These are phyloP conservation scores for Halcyon chelicuti DNA, from an alignment of 2,797 vertebrate genomes.

Conservation along the genomic window DNA sequence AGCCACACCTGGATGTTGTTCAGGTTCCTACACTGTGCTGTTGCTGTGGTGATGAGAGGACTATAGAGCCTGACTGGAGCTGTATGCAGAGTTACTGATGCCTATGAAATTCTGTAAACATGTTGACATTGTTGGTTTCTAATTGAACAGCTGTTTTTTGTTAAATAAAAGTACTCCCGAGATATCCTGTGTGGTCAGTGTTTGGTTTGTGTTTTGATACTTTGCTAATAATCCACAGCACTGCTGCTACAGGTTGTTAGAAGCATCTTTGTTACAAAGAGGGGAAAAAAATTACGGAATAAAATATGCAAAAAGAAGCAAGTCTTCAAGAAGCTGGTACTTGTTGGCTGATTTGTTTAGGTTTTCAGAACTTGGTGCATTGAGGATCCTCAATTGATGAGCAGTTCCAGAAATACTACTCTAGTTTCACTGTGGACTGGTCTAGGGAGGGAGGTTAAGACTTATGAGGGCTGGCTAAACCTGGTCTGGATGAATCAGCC, in stretches of 20 bases:
- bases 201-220: neutral
- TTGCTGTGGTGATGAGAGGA: conserved; percentile 3
- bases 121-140: conserved; percentile 53
- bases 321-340: neutral
- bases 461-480: neutral
- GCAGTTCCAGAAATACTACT: neutral
- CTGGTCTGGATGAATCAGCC: neutral
- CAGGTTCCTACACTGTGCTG: neutral
- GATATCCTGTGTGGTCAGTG: neutral
- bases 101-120: conserved; percentile 52
- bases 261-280: neutral
- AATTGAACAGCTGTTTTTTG: conserved; percentile 75
- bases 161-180: conserved; percentile 76
- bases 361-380: neutral
- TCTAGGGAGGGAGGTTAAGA: neutral
- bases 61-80: neutral
- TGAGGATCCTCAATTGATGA: neutral
- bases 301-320: neutral
- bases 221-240: neutral
- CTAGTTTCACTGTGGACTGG: neutral
- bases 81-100: neutral
- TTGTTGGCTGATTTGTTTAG: neutral
- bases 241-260: neutral
- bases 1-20: neutral
- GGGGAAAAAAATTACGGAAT: neutral